Percentiles rank a stretch among this genome's conserved stretches.
Conservation (phyloP, 2,888 invertebrate genomes). For the Apocheima hispidaria region DNA sequence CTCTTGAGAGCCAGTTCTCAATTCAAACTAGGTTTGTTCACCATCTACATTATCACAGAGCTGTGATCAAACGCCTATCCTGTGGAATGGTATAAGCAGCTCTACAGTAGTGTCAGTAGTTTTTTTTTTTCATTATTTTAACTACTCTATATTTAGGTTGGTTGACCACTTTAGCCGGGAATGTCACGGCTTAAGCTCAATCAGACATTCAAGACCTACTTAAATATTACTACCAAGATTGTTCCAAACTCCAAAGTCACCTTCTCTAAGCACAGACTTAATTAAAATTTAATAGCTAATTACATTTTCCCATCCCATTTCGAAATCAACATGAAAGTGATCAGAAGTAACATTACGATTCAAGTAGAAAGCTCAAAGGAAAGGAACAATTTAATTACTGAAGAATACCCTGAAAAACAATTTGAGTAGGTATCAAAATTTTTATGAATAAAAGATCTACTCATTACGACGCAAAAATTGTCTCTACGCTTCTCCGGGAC, state of each 20-base stretch:
- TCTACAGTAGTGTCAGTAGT: not conserved
- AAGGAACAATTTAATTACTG: conserved; percentile 7
- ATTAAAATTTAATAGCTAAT: conserved; percentile 14
- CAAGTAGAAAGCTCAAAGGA: conserved; percentile 20
- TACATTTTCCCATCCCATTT: conserved; percentile 2
- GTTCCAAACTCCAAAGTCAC: not conserved
- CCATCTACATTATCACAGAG: no score
- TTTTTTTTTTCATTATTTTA: not conserved
- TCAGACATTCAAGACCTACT: conserved; percentile 13
- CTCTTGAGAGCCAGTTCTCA: no score
- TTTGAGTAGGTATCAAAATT: conserved; percentile 40
- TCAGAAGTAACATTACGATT: conserved; percentile 16
- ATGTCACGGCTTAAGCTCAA: not conserved
- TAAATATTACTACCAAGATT: conserved; percentile 8
- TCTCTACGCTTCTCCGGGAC: conserved; percentile 6
- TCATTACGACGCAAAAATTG: conserved; percentile 42
- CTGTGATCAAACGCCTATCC: no score
- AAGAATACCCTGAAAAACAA: conserved; percentile 34
- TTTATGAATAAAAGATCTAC: conserved; percentile 50
- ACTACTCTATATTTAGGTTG: not conserved
- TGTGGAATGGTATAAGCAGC: no score
- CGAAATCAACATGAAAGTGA: conserved; percentile 9
- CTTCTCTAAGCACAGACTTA: conserved; percentile 19
- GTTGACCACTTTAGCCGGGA: not conserved
- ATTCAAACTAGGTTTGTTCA: no score